Evolutionary conservation across 2,113 vertebrate genomes (phyloP).

Genomic region (Trematomus loennbergii): DNA sequence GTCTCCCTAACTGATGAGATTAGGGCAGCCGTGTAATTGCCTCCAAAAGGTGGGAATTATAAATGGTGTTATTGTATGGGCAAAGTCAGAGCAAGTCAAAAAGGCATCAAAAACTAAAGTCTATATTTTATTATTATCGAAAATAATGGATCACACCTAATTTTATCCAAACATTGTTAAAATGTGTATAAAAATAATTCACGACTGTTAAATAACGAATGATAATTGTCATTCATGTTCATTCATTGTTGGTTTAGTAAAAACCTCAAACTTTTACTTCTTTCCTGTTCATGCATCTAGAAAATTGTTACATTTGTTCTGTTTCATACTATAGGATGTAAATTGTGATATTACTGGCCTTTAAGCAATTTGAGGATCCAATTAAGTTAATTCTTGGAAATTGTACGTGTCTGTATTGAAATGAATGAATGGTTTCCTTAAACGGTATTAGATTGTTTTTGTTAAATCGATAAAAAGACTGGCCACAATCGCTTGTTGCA

Average conservation of each 20-base stretch:
- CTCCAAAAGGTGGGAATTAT: slow-evolving; percentile 71
- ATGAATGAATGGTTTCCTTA: no score
- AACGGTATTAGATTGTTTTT: no score
- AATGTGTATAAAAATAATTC: background rate
- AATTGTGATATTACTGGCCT: background rate
- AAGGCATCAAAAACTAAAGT: slow-evolving; percentile 1
- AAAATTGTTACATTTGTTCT: background rate
- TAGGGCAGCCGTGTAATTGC: slow-evolving; percentile 73
- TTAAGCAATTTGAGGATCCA: background rate
- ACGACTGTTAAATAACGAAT: background rate
- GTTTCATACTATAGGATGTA: background rate
- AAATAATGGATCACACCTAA: background rate
- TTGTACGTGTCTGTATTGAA: no score
- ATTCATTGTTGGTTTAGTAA: background rate
- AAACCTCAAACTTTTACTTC: background rate
- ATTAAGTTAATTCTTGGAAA: no score
- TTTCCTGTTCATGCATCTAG: background rate
- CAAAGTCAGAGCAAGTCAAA: slow-evolving; percentile 15
- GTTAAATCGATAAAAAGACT: background rate
- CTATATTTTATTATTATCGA: background rate
- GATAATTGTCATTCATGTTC: background rate
- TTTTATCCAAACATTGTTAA: background rate
- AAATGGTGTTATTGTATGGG: slow-evolving; percentile 61
- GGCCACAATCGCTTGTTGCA: background rate
- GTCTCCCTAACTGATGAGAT: slow-evolving; percentile 81